phyloP scores from a whole-genome alignment of 30 jellyfish, hydroid and myxozoan species.

The Hydra vulgaris region DNA sequence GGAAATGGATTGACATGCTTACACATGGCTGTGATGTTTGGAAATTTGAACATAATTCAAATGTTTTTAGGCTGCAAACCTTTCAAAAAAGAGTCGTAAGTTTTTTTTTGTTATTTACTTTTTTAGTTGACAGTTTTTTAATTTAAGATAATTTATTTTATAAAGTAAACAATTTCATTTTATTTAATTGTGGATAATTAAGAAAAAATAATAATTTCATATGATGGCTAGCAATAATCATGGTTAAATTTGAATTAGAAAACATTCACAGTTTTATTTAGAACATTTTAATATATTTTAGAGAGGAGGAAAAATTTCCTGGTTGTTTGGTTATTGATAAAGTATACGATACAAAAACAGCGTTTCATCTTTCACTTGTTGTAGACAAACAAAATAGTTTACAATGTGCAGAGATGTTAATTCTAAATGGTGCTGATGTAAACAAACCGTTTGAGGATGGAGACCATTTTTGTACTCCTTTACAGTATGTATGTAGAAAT shows the following conservation, averaged over 20 bases:
- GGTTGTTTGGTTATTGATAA: constrained; percentile 20
- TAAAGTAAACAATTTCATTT: too few species aligned
- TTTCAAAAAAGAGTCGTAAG: constrained; percentile 46
- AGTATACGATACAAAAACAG: constrained; percentile 18
- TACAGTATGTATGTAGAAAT: constrained; percentile 37
- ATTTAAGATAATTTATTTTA: neutral
- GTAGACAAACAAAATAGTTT: neutral
- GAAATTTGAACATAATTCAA: constrained; percentile 28
- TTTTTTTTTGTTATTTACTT: neutral
- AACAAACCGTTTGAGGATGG: constrained; percentile 18
- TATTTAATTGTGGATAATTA: too few species aligned
- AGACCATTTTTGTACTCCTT: constrained; percentile 23
- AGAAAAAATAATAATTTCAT: too few species aligned
- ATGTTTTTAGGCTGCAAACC: constrained; percentile 69
- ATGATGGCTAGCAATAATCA: too few species aligned
- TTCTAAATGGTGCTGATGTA: constrained; percentile 47
- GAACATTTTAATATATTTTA: too few species aligned
- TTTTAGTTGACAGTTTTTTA: neutral
- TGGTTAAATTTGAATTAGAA: too few species aligned
- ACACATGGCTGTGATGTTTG: constrained; percentile 61
- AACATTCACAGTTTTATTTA: too few species aligned
- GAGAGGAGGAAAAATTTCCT: neutral
- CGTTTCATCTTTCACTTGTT: constrained; percentile 52
- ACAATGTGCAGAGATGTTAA: constrained; percentile 34
- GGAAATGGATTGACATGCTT: constrained; percentile 42